These are phyloP conservation scores for Rosalia funebris DNA, from an alignment of 2,888 invertebrate genomes.

Conservation along the genomic window DNA sequence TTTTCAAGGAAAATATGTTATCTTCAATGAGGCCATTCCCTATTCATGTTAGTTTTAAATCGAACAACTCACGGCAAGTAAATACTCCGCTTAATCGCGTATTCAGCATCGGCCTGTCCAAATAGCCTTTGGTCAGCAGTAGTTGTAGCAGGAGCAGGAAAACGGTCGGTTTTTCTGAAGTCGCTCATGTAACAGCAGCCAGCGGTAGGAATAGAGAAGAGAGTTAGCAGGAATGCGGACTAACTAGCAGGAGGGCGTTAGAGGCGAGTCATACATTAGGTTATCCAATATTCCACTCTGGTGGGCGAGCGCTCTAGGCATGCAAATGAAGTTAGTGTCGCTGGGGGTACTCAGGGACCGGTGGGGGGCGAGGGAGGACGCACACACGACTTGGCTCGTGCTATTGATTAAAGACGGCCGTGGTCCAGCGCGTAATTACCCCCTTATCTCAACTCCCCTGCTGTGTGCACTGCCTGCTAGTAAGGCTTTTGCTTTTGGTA, in stretches of 20 bases:
- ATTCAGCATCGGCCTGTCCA: conserved; percentile 57
- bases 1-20: not conserved
- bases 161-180: conserved; percentile 40
- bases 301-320: conserved; percentile 64
- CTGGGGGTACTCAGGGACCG: conserved; percentile 46
- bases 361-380: conserved; percentile 42
- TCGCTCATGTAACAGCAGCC: conserved; percentile 26
- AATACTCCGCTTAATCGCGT: conserved; percentile 52
- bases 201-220: conserved; percentile 39
- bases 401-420: conserved; percentile 65
- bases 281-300: conserved; percentile 65
- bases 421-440: conserved; percentile 64
- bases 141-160: conserved; percentile 35
- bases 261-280: conserved; percentile 62
- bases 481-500: conserved; percentile 38
- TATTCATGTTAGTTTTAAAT: conserved; percentile 46
- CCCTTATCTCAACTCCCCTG: conserved; percentile 59
- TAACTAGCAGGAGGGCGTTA: conserved; percentile 48
- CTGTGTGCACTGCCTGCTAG: conserved; percentile 43
- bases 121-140: conserved; percentile 56
- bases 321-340: conserved; percentile 66
- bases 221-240: conserved; percentile 49
- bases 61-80: conserved; percentile 40
- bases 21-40: conserved; percentile 15
- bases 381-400: conserved; percentile 59